These are phyloP conservation scores for Drosophila trapezifrons DNA, from an alignment of 1,140 invertebrate genomes.

Conservation along the genomic window DNA sequence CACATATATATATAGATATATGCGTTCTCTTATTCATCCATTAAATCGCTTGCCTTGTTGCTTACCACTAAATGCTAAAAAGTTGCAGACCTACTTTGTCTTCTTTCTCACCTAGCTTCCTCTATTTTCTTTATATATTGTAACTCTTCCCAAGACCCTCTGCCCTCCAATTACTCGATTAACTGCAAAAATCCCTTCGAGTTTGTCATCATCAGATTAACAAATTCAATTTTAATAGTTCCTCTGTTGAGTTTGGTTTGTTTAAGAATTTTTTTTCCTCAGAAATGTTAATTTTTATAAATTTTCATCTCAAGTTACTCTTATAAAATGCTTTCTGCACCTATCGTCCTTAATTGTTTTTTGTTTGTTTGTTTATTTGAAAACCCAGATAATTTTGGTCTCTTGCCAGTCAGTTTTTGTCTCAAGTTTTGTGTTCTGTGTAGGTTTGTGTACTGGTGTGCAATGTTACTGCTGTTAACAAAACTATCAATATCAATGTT, in stretches of 20 bases:
- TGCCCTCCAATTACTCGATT: slow-evolving; percentile 34
- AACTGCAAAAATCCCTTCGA: slow-evolving; percentile 55
- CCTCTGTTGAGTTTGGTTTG: slow-evolving; percentile 25
- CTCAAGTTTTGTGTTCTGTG: slow-evolving; percentile 67
- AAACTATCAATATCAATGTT: slow-evolving; percentile 80
- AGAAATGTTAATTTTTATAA: slow-evolving; percentile 65
- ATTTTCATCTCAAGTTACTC: slow-evolving; percentile 64
- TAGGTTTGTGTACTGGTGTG: slow-evolving; percentile 59
- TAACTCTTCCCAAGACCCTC: slow-evolving; percentile 26
- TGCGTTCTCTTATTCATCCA: slow-evolving; percentile 30
- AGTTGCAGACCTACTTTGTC: slow-evolving; percentile 74
- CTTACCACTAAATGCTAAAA: slow-evolving; percentile 78
- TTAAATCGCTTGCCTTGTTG: slow-evolving; percentile 60
- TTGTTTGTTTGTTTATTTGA: slow-evolving; percentile 67
- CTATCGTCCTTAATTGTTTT: slow-evolving; percentile 53
- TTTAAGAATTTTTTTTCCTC: slow-evolving; percentile 35
- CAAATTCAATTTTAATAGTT: slow-evolving; percentile 74
- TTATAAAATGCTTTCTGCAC: slow-evolving; percentile 72
- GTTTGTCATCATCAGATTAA: slow-evolving; percentile 60
- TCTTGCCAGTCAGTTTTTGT: slow-evolving; percentile 83
- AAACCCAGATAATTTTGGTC: slow-evolving; percentile 83
- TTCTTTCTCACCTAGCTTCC: slow-evolving; percentile 42
- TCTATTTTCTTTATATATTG: slow-evolving; percentile 35
- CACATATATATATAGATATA: slow-evolving; percentile 48
- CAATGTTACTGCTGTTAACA: slow-evolving; percentile 63